Conservation (phyloP, 2,113 vertebrate species). For the Ophthalmolycus amberensis region DNA sequence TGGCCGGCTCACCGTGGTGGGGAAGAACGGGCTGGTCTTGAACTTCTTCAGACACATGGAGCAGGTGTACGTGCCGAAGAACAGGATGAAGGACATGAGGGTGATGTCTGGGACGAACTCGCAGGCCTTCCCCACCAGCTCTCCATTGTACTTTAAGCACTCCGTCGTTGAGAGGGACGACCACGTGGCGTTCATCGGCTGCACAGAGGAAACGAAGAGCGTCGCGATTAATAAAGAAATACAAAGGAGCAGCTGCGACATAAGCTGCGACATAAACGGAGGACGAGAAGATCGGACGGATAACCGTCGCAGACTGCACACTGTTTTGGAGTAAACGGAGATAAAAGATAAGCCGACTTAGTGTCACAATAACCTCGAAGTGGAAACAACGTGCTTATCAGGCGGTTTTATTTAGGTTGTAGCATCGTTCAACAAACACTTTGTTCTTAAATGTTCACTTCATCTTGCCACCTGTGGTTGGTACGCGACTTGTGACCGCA, state of each 20-base stretch:
- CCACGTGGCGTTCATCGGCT: constrained; percentile 88
- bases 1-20: constrained; percentile 90
- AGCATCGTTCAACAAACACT: constrained; percentile 1
- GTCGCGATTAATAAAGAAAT: not conserved
- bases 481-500: not conserved
- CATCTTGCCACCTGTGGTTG: not conserved
- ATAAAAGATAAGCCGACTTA: not conserved
- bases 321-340: not conserved
- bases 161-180: constrained; percentile 87
- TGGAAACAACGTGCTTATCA: constrained; percentile 13
- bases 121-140: constrained; percentile 89
- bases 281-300: not conserved
- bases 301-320: not conserved
- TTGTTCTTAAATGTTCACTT: not conserved
- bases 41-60: constrained; percentile 99
- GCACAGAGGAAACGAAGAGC: constrained; percentile 7
- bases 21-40: constrained; percentile 96
- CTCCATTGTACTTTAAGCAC: constrained; percentile 89
- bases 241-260: not conserved
- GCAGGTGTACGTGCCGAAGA: constrained; percentile 96
- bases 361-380: constrained; percentile 15
- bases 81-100: constrained; percentile 98
- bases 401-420: not conserved
- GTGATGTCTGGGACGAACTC: constrained; percentile 92
- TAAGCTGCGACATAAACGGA: not conserved